Evolutionary conservation across 2,113 vertebrate species (phyloP).

Genomic region (Fulica atra): DNA sequence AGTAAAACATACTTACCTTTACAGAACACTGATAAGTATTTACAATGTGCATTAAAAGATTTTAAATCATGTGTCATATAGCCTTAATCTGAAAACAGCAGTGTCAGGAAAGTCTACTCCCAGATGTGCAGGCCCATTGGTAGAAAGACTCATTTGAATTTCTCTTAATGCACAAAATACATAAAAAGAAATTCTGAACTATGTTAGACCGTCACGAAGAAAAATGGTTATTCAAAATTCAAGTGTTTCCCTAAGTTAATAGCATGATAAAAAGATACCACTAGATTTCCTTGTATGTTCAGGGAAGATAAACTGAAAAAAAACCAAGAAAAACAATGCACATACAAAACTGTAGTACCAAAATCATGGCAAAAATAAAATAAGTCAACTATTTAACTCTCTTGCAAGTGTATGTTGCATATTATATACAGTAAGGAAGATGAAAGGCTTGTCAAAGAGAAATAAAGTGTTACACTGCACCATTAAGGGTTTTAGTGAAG

Average conservation of each 20-base stretch:
- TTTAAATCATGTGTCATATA: background rate
- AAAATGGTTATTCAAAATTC: background rate
- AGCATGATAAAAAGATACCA: background rate
- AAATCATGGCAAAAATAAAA: background rate
- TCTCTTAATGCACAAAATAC: background rate
- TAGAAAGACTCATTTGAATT: background rate
- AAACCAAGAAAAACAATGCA: background rate
- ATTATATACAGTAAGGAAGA: background rate
- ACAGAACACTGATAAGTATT: background rate
- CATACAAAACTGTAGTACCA: background rate
- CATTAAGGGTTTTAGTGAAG: constrained; percentile 58
- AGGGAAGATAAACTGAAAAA: background rate
- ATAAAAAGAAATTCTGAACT: background rate
- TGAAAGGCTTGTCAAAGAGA: constrained; percentile 8
- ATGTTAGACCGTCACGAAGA: background rate
- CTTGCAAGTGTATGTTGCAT: background rate
- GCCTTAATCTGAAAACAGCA: background rate
- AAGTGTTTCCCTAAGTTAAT: background rate
- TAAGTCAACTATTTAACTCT: background rate
- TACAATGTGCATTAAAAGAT: background rate
- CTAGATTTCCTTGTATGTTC: background rate
- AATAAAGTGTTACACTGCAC: background rate
- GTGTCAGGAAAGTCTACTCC: background rate
- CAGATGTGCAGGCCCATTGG: background rate
- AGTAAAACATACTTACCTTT: background rate